Base-by-base conservation (phyloP, 2,888 invertebrate species). In the Branchipolynoe longqiensis region DNA sequence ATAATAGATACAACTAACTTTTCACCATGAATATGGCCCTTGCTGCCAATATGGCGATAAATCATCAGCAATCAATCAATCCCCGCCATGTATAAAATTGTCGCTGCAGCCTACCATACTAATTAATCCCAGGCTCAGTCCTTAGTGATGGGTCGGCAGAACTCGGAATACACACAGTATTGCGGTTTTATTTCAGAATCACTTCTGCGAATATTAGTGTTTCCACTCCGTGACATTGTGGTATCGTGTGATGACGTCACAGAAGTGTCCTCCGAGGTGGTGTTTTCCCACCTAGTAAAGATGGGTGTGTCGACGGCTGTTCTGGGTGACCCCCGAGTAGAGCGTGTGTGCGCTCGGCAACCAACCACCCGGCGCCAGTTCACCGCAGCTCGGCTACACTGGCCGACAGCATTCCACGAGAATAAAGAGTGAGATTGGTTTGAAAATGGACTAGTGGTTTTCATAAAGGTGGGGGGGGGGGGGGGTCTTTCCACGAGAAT, bases 341-440 rank as follows among this genome's bases (percentile, higher is more conserved):
- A 90, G 0, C 90, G 91, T 86, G 91, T 92, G 18, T 91, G 93
- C 12, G 54, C 82, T n/a, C 58, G 31, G 4, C 86, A 90, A 12
- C 92, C 93, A 0, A 73, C 91, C 40, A 93, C 93, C 3, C 89
- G 93, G 28, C 82, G 86, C 33, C 93, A 93, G 87, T 93, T 89
- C 89, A 88, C 91, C 38, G 89, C 90, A 40, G 86, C 90, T 28
- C 85, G 87, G 12, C 84, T 88, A 36, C 90, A 91, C 87, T 93
- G 93, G 93, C 93, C 93, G 22, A 91, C 91, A 22, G 89, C 90
- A 59, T 93, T 93, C 86, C 93, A 93, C 89, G 93, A 93, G 88
- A 91, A 93, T 85, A 93, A 93, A 90, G 87, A 85, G 92, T 92
- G 86, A 86, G 88, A 82, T n/a, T n/a, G n/a, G n/a, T n/a, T n/a